A percentile compares a stretch with the other conserved stretches of the same genome.
Evolutionary conservation across 2,113 vertebrate genomes (phyloP).

Genomic region (Crotalus helleri): DNA sequence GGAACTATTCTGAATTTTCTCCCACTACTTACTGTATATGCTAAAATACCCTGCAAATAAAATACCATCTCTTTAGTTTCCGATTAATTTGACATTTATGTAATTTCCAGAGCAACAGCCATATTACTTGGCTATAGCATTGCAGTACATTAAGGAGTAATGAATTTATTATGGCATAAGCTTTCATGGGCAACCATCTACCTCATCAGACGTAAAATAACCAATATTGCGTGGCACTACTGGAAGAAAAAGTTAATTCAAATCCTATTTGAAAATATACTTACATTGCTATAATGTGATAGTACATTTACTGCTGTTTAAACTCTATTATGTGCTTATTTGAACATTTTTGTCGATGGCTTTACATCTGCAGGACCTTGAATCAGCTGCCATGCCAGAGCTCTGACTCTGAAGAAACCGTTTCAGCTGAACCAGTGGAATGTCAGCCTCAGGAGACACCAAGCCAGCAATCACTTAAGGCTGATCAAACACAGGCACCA

Average conservation of each 20-base stretch:
- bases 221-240: neutral
- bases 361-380: neutral
- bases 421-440: neutral
- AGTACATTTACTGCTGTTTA: neutral
- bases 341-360: neutral
- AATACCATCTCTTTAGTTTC: neutral
- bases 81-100: neutral
- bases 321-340: neutral
- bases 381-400: neutral
- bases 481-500: neutral
- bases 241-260: neutral
- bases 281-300: neutral
- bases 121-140: neutral
- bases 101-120: neutral
- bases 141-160: neutral
- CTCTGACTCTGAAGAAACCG: neutral
- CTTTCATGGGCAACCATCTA: neutral
- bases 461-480: neutral
- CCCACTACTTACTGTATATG: neutral
- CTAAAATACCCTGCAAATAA: neutral
- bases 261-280: neutral
- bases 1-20: neutral
- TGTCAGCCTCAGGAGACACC: neutral
- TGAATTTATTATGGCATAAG: neutral
- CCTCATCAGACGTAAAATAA: neutral